A percentile compares a stretch with the other conserved stretches of the same genome.
Conservation (phyloP, 2,113 vertebrate species). For the Hippopotamus amphibius region DNA sequence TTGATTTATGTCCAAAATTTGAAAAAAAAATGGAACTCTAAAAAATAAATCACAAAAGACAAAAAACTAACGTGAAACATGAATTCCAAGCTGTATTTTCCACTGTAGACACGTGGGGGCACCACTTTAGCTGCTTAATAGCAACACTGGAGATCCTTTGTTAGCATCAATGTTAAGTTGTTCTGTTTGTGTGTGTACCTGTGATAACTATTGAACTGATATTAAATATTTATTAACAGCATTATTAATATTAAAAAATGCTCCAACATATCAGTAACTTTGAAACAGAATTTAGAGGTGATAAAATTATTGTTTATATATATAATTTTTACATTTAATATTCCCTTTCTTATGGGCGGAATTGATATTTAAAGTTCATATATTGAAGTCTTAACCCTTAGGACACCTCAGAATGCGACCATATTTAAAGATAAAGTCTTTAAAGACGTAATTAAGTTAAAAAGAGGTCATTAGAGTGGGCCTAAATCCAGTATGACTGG, state of each 20-base stretch:
- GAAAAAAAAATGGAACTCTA: neutral
- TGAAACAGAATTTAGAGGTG: neutral
- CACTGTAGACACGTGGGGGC: neutral
- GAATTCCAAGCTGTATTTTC: conserved; percentile 12
- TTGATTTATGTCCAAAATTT: neutral
- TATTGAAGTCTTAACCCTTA: neutral
- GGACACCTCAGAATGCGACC: neutral
- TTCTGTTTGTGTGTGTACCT: neutral
- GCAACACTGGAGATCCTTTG: neutral
- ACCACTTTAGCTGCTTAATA: neutral
- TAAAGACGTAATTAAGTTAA: neutral
- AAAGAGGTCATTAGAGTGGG: neutral
- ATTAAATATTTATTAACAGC: neutral
- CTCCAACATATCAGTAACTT: neutral
- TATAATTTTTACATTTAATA: neutral
- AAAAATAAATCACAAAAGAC: neutral
- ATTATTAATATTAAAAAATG: neutral
- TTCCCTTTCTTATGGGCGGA: neutral
- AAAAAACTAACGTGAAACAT: neutral
- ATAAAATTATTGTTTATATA: neutral
- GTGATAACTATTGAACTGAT: neutral
- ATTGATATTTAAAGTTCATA: neutral
- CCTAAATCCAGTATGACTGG: neutral
- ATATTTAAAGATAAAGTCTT: neutral
- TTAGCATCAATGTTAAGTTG: neutral